phyloP scores from a whole-genome alignment of 2,888 invertebrate species.

The Minunthozetes semirufus region DNA sequence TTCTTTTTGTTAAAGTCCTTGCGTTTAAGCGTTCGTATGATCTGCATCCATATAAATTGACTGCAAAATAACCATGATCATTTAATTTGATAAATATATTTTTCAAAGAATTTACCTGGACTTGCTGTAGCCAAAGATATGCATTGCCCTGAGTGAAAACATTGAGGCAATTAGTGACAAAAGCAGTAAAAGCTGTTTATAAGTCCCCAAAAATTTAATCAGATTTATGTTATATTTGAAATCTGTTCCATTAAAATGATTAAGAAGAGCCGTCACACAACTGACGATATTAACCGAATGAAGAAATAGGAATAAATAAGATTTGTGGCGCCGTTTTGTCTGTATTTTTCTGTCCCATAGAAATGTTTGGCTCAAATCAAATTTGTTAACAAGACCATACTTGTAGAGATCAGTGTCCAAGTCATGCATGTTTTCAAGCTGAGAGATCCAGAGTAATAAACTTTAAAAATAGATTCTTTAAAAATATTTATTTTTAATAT shows the following conservation, averaged over 20 bases:
- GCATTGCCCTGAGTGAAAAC: not conserved
- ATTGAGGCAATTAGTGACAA: not conserved
- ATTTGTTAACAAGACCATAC: not conserved
- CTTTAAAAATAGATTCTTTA: too few species aligned
- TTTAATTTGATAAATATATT: too few species aligned
- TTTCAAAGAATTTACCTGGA: not conserved
- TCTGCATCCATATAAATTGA: not conserved
- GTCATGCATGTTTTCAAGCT: conserved; percentile 10
- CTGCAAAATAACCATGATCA: not conserved
- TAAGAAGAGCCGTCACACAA: not conserved
- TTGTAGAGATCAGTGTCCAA: not conserved
- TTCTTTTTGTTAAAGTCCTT: not conserved
- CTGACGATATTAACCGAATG: not conserved
- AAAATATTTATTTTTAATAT: too few species aligned
- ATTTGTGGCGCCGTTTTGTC: not conserved
- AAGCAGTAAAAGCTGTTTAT: not conserved
- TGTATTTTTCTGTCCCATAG: not conserved
- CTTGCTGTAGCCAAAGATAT: not conserved
- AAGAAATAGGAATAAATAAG: not conserved
- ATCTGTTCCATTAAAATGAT: not conserved
- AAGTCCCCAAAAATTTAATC: not conserved
- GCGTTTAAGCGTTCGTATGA: not conserved
- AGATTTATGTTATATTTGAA: not conserved
- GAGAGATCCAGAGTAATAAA: too few species aligned
- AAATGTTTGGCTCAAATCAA: not conserved